These are phyloP conservation scores for Mormyrus hasselquistii DNA, from an alignment of 2,797 vertebrate genomes.

Conservation along the genomic window DNA sequence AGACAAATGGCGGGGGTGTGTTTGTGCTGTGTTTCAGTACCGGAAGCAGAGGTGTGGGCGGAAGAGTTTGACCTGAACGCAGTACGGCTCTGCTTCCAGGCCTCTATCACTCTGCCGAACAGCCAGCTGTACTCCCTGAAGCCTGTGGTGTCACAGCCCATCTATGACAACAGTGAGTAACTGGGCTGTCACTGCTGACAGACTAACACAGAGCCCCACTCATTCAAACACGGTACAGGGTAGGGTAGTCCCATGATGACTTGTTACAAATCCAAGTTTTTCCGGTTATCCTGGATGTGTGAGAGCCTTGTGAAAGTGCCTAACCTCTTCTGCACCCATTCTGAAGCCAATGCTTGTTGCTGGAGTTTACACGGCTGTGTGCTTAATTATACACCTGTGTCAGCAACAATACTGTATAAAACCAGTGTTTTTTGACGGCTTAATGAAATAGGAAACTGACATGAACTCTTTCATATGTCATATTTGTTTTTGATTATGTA, in stretches of 20 bases:
- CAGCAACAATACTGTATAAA: too few relatives aligned
- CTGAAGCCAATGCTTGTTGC: too few relatives aligned
- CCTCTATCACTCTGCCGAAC: conserved; percentile 48
- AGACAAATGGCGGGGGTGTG: neutral
- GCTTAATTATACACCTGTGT: too few relatives aligned
- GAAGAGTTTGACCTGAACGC: conserved; percentile 90
- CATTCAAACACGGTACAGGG: neutral
- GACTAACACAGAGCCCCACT: neutral
- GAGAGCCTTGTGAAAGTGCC: too few relatives aligned
- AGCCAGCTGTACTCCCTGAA: conserved; percentile 55
- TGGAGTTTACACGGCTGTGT: too few relatives aligned
- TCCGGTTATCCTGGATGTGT: too few relatives aligned
- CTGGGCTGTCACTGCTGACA: neutral
- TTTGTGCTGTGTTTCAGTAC: conserved; percentile 47
- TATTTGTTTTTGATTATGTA: neutral
- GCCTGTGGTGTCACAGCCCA: conserved; percentile 79
- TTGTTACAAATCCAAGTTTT: too few relatives aligned
- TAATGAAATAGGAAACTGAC: neutral
- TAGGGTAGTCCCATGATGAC: neutral
- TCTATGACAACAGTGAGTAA: conserved; percentile 78
- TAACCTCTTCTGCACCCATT: too few relatives aligned
- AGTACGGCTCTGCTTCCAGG: conserved; percentile 81
- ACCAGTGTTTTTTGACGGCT: neutral
- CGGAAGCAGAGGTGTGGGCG: conserved; percentile 67
- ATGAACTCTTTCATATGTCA: neutral